Evolutionary conservation across 1,140 invertebrate species (phyloP).

Genomic region (Whitmania pigra): DNA sequence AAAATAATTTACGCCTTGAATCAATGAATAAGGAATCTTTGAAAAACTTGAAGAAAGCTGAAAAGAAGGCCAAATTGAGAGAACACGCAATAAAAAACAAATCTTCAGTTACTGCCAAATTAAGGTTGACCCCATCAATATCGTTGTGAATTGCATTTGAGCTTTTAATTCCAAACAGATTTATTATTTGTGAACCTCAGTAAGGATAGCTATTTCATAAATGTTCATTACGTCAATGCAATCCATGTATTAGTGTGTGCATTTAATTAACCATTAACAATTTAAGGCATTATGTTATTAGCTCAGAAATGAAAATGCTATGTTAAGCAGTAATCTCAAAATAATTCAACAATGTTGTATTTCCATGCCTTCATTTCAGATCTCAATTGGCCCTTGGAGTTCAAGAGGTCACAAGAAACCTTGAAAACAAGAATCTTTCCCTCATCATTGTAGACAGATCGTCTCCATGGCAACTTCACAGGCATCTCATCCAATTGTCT

Average conservation of each 20-base stretch:
- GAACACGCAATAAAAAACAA: no score
- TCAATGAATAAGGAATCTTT: no score
- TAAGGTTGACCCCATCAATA: no score
- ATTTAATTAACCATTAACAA: background rate
- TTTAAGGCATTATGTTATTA: background rate
- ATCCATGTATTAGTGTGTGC: background rate
- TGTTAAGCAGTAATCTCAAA: background rate
- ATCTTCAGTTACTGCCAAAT: no score
- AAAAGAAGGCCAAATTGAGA: no score
- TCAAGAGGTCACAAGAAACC: slow-evolving; percentile 3
- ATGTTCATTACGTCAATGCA: no score
- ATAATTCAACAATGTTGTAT: background rate
- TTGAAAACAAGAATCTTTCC: slow-evolving; percentile 15
- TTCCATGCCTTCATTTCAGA: background rate
- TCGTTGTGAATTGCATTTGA: no score
- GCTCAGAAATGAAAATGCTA: background rate
- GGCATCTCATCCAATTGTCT: slow-evolving; percentile 20
- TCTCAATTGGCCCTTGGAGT: slow-evolving; percentile 15
- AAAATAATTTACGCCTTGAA: no score
- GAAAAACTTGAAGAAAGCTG: no score
- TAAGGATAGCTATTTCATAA: no score
- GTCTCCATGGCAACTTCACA: slow-evolving; percentile 21
- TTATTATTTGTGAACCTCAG: no score
- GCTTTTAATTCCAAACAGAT: no score
- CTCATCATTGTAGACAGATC: slow-evolving; percentile 19